Conservation (phyloP, 2,888 invertebrate species). For the Plebejus argus region DNA sequence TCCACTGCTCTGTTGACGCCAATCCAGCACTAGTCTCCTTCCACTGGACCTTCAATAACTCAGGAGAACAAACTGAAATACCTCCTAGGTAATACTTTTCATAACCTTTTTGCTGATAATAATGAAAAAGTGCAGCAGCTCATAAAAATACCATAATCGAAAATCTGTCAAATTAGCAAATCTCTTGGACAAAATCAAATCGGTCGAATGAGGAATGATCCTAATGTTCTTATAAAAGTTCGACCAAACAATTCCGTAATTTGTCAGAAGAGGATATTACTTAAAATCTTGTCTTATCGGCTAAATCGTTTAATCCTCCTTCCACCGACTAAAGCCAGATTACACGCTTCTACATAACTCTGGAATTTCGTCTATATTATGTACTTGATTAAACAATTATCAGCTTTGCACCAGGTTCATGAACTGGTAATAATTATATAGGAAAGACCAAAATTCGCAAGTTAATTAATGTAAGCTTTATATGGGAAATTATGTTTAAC, state of each 20-base stretch:
- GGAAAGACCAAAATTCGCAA: neutral
- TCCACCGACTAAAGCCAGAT: neutral
- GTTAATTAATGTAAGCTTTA: no score
- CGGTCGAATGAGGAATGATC: neutral
- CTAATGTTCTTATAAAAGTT: slow-evolving; percentile 6
- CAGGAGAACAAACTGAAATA: slow-evolving; percentile 91
- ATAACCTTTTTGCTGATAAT: neutral
- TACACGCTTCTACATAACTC: neutral
- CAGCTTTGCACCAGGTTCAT: neutral
- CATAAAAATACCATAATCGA: neutral
- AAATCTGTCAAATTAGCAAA: neutral
- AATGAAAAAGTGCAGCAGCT: neutral
- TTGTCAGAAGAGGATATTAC: neutral
- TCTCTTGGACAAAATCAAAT: neutral
- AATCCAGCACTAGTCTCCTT: slow-evolving; percentile 92
- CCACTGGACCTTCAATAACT: slow-evolving; percentile 96
- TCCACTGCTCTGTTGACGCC: slow-evolving; percentile 93
- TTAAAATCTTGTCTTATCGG: slow-evolving; percentile 3
- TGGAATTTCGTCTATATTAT: neutral
- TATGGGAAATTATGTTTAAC: slow-evolving; percentile 30
- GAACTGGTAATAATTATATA: neutral
- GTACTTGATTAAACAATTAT: slow-evolving; percentile 15
- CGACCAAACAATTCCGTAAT: neutral
- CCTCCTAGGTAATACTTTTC: slow-evolving; percentile 79
- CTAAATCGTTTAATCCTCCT: neutral